These are phyloP conservation scores for Lytechinus variegatus DNA, from an alignment of 35 echinoderm and acorn worm genomes.

Conservation along the genomic window DNA sequence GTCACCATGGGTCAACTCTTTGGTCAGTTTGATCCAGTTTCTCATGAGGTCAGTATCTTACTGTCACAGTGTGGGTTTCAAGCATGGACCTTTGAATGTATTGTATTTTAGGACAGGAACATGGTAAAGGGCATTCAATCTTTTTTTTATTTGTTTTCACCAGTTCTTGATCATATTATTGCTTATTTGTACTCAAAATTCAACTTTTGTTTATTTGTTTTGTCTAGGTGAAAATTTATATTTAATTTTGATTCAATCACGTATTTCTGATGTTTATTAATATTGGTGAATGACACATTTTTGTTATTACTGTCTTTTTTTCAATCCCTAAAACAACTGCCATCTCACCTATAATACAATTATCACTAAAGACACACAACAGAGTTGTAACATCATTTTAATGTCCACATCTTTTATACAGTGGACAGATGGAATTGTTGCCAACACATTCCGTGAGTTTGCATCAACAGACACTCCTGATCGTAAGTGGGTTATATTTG, in stretches of 20 bases:
- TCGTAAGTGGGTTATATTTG: conserved; percentile 99
- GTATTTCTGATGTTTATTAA: not conserved
- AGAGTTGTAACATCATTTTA: not conserved
- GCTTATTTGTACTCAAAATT: not conserved
- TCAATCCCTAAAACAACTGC: too few species aligned
- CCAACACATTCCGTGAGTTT: conserved; percentile 99
- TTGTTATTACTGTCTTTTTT: not conserved
- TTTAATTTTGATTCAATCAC: not conserved
- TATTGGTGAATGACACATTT: not conserved
- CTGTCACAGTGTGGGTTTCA: not conserved
- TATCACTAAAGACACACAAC: not conserved
- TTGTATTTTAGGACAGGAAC: not conserved
- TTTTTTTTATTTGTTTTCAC: too few species aligned
- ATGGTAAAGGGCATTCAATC: not conserved
- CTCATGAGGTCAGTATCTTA: conserved; percentile 83
- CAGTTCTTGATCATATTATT: not conserved
- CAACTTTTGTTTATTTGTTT: not conserved
- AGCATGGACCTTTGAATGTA: not conserved
- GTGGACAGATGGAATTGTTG: conserved; percentile 99
- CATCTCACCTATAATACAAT: not conserved
- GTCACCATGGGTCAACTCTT: conserved; percentile 99
- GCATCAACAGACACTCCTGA: conserved; percentile 97
- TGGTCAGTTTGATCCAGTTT: conserved; percentile 99
- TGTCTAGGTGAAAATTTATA: not conserved
- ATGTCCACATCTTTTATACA: conserved; percentile 32